Conservation (phyloP, 1,140 invertebrate genomes). For the Holcopasites calliopsidis region DNA sequence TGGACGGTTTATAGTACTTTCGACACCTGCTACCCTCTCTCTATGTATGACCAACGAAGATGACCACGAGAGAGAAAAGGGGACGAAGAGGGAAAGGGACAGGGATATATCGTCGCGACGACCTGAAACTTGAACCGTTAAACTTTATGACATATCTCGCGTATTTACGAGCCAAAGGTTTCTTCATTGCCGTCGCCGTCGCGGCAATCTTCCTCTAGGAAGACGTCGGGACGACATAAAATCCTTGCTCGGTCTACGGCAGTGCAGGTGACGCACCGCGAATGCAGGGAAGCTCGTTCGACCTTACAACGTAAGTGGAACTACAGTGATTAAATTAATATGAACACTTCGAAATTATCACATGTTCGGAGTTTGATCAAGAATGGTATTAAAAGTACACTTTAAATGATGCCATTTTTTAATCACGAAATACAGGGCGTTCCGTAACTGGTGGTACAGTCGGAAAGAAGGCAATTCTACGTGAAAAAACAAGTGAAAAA, state of each 20-base stretch:
- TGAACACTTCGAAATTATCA: too few species aligned
- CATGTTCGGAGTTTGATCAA: too few species aligned
- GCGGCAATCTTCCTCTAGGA: slow-evolving; percentile 15
- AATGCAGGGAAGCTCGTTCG: slow-evolving; percentile 6
- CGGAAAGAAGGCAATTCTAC: too few species aligned
- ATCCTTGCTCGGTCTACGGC: slow-evolving; percentile 23
- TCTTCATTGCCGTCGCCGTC: slow-evolving; percentile 36
- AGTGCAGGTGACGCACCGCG: slow-evolving; percentile 58
- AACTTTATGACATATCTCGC: slow-evolving; percentile 61
- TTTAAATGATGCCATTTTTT: too few species aligned
- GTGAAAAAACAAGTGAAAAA: too few species aligned
- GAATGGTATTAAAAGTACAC: too few species aligned
- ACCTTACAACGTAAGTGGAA: too few species aligned
- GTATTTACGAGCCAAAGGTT: slow-evolving; percentile 60
- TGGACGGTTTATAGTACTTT: slow-evolving; percentile 51
- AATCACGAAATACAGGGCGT: too few species aligned
- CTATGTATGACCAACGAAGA: not conserved
- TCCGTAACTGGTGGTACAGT: too few species aligned
- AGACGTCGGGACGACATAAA: slow-evolving; percentile 44
- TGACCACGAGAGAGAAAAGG: not conserved
- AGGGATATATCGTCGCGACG: not conserved
- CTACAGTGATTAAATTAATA: too few species aligned
- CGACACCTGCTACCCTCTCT: slow-evolving; percentile 56
- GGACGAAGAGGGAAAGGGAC: not conserved
- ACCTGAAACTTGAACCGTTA: slow-evolving; percentile 63